Evolutionary conservation across 2,888 invertebrate species (phyloP), one percentile per base, ranked within the genome.

Genomic region (Trachelus tabidus): DNA sequence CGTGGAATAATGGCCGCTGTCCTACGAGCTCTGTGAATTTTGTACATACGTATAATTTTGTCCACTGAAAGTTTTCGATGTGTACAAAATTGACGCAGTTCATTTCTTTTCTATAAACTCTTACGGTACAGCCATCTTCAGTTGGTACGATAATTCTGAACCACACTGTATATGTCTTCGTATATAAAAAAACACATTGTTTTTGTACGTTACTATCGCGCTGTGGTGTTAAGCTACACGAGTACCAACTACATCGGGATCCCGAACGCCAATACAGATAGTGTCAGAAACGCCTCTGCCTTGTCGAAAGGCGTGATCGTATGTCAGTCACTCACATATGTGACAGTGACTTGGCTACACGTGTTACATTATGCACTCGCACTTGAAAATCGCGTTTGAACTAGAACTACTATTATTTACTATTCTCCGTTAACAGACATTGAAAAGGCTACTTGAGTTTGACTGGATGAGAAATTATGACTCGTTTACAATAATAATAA

Each of bases 241-340:
- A 56, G 56, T 56, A 56, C 56, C 56, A 23, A 56, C 56, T 56
- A 9, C 56, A 23, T 56, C 9, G 56, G 56, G 56, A 56, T 23
- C 56, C 56, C 2, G 56, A 9, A 56, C 56, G 23, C 9, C 56
- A 71, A 31, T 34, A 31, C 3, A 71, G 71, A 71, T 71, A 31
- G 71, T 9, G 71, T 71, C 71, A 71, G 71, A 71, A 71, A 71
- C 71, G 71, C 71, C 73, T 75, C 35, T 56, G 73, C 76, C 34
- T 77, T 73, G 79, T 79, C 73, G 76, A 79, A 56, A 77, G 80
- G 77, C 74, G 74, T 79, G 80, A 80, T 80, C 80, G 77, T 79
- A 79, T 79, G 80, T 79, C 80, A 75, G 79, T 80, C 79, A 80
- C 77, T 80, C 79, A 77, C 79, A 73, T 76, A 77, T 71, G 77